Evolutionary conservation across 2,888 invertebrate genomes (phyloP).

Genomic region (Himalopsyche japonica): DNA sequence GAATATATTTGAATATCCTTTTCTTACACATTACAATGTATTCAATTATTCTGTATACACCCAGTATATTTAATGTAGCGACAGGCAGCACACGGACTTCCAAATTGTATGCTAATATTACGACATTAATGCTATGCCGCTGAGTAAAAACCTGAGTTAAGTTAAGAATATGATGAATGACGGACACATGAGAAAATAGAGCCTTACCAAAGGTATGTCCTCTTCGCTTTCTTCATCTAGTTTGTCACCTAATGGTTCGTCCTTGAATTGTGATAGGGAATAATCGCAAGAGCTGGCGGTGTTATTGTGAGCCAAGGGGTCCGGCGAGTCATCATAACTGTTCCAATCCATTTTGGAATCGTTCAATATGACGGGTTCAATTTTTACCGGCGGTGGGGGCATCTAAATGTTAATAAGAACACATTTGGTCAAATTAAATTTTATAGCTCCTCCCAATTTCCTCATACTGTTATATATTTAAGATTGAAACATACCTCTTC

Average conservation of each 20-base stretch:
- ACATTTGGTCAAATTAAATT: no score
- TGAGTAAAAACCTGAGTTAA: no score
- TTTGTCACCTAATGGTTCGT: conserved; percentile 58
- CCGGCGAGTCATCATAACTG: conserved; percentile 44
- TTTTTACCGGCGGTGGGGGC: not conserved
- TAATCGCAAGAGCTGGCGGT: conserved; percentile 74
- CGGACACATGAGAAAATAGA: not conserved
- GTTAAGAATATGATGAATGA: no score
- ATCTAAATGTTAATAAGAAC: not conserved
- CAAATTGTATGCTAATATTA: no score
- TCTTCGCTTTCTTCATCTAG: conserved; percentile 67
- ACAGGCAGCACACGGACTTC: no score
- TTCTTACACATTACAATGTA: no score
- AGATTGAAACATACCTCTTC: conserved; percentile 32
- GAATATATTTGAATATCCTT: no score
- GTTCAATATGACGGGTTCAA: not conserved
- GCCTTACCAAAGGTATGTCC: conserved; percentile 73
- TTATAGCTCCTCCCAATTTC: no score
- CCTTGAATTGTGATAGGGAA: conserved; percentile 70
- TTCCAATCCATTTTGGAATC: conserved; percentile 38
- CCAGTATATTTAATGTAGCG: no score
- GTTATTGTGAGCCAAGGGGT: conserved; percentile 52
- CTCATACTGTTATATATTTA: not conserved
- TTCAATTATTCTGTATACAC: no score
- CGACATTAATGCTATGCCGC: no score